Evolutionary conservation across 2,797 vertebrate genomes (phyloP), one percentile per base, ranked within the genome.

Genomic region (Pelobates cultripes): DNA sequence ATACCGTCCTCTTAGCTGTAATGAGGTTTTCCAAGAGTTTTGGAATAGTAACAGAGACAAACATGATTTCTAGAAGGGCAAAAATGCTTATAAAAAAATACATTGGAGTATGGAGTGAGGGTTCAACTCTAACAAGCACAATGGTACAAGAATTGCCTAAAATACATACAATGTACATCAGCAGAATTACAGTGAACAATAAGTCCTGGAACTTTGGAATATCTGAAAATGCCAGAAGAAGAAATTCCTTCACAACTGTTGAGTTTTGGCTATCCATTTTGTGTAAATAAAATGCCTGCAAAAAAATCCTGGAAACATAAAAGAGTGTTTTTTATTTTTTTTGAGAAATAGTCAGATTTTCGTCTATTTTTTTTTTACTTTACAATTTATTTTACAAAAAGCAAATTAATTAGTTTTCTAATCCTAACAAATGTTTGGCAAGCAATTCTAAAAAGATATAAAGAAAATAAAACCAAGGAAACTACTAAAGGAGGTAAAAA

Each of bases 31-130:
- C 73, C n/a, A 81, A 43, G 9, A 81, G 57, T 43, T 76, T 81
- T 8, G 79, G 79, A 7, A 75, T 43, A 0, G 67, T 81, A 17
- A 51, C 72, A 7, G 72, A 47, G 13, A 75, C 53, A 61, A 69
- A 75, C 0, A 75, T n/a, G 7, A 81, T 43, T 70, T 81, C 79
- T 17, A 71, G 17, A 42, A 3, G 3, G 8, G 79, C 68, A 15
- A 81, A 64, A 14, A 70, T 41, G 28, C 73, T 53, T 42, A 81
- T 75, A 17, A 81, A 81, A 43, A 75, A 70, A 28, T 81, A 81
- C 79, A 81, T 81, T 28, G 73, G 73, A 0, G 14, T 76, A 15
- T 76, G 73, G 51, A 81, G 79, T 14, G 67, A 47, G 63, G 5
- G 67, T 42, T 45, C 67, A 3, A 10, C 4, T n/a, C n/a, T 76